A percentile compares a stretch with the other conserved stretches of the same genome.
These are phyloP conservation scores for Chelon labrosus DNA, from an alignment of 2,797 vertebrate genomes.

Conservation along the genomic window DNA sequence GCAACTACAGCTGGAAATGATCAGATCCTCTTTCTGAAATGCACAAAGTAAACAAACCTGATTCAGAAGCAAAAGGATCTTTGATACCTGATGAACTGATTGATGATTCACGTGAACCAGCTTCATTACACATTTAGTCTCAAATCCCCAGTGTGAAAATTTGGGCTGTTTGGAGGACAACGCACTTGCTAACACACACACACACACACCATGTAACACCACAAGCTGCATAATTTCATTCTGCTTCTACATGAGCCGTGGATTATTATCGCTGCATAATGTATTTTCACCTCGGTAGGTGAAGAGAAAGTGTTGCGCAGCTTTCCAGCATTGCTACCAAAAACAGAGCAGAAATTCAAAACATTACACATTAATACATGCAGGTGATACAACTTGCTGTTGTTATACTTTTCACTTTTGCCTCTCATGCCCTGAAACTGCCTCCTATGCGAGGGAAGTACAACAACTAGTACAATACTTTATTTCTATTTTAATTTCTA, in stretches of 20 bases:
- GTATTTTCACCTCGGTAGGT: constrained; percentile 54
- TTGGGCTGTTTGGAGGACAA: constrained; percentile 20
- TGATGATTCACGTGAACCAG: constrained; percentile 31
- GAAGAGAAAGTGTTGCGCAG: constrained; percentile 34
- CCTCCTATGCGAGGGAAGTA: neutral
- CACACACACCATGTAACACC: neutral
- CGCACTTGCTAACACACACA: neutral
- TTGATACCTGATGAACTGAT: constrained; percentile 32
- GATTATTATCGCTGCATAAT: constrained; percentile 75
- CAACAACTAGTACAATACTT: neutral
- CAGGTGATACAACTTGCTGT: neutral
- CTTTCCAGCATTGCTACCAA: constrained; percentile 33
- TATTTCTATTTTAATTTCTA: neutral
- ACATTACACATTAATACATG: neutral
- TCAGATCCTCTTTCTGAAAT: constrained; percentile 19
- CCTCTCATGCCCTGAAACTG: neutral
- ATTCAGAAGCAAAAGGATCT: constrained; percentile 32
- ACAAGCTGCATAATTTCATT: constrained; percentile 31
- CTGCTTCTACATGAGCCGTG: constrained; percentile 39
- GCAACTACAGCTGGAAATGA: constrained; percentile 9
- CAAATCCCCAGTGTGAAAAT: constrained; percentile 27
- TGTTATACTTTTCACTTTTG: neutral
- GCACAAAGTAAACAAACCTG: constrained; percentile 39
- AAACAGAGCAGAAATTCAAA: constrained; percentile 28
- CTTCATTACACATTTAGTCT: constrained; percentile 38